These are phyloP conservation scores for Lepidochitona cinerea DNA, from an alignment of 2,888 invertebrate species.

Conservation along the genomic window DNA sequence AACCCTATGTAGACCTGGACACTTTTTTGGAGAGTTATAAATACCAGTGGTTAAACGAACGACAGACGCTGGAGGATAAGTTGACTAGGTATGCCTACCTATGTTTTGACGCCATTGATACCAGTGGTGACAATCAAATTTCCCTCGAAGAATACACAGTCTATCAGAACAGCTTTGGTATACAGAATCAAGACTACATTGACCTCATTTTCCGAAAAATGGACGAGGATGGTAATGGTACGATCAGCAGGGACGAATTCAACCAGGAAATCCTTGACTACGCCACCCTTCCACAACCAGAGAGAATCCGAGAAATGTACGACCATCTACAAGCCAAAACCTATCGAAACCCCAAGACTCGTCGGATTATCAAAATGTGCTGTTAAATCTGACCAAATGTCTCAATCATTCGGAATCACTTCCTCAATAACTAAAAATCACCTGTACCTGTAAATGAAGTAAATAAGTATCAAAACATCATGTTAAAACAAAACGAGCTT, in stretches of 20 bases:
- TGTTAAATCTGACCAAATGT: no score
- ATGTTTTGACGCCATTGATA: background rate
- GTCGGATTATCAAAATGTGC: no score
- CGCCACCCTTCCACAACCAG: background rate
- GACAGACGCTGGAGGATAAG: background rate
- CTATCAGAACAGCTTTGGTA: conserved; percentile 1
- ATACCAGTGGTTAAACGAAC: background rate
- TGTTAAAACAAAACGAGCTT: no score
- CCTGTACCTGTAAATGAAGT: no score
- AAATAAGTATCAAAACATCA: no score
- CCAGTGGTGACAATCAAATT: background rate
- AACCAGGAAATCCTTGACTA: background rate
- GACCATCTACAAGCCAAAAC: background rate
- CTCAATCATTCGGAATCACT: no score
- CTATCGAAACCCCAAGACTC: no score
- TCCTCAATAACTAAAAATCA: no score
- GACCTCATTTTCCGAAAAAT: background rate
- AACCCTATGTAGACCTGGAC: background rate
- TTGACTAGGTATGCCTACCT: background rate
- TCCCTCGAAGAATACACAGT: background rate
- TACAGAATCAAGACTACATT: background rate
- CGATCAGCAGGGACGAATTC: background rate
- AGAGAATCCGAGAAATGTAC: background rate
- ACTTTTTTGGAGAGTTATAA: background rate
- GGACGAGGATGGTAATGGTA: background rate